A percentile compares a stretch with the other conserved stretches of the same genome.
phyloP scores from a whole-genome alignment of 2,888 invertebrate species.

The Oxystoma pomonae region DNA sequence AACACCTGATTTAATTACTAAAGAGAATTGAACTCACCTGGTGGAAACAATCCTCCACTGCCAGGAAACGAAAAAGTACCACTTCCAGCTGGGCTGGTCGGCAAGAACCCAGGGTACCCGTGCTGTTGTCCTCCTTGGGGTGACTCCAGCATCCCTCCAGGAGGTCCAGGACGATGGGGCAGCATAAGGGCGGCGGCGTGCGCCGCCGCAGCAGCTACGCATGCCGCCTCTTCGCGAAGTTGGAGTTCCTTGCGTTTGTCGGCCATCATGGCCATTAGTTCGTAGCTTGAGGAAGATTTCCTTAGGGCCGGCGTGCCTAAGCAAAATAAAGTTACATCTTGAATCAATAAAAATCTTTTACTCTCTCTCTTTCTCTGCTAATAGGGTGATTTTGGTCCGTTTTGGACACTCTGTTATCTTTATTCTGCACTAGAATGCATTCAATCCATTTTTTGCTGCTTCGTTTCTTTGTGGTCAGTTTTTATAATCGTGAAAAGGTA shows the following conservation, averaged over 20 bases:
- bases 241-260: slow-evolving; percentile 82
- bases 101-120: slow-evolving; percentile 58
- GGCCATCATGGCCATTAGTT: slow-evolving; percentile 87
- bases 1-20: too few species aligned
- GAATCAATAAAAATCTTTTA: background rate
- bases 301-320: slow-evolving; percentile 47
- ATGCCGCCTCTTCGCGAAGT: slow-evolving; percentile 64
- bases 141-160: slow-evolving; percentile 53
- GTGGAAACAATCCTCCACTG: slow-evolving; percentile 65
- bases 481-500: too few species aligned
- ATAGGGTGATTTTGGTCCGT: too few species aligned
- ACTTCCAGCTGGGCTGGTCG: slow-evolving; percentile 62
- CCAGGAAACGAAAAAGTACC: slow-evolving; percentile 69
- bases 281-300: slow-evolving; percentile 55
- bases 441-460: too few species aligned
- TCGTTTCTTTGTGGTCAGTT: too few species aligned
- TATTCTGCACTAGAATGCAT: too few species aligned
- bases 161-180: slow-evolving; percentile 58
- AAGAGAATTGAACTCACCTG: slow-evolving; percentile 44
- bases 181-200: slow-evolving; percentile 53
- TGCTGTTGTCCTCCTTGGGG: slow-evolving; percentile 36
- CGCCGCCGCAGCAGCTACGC: slow-evolving; percentile 42
- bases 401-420: too few species aligned
- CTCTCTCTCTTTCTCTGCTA: too few species aligned
- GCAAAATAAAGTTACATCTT: background rate